Conservation (phyloP, 2,113 vertebrate genomes). For the Girardinichthys multiradiatus region DNA sequence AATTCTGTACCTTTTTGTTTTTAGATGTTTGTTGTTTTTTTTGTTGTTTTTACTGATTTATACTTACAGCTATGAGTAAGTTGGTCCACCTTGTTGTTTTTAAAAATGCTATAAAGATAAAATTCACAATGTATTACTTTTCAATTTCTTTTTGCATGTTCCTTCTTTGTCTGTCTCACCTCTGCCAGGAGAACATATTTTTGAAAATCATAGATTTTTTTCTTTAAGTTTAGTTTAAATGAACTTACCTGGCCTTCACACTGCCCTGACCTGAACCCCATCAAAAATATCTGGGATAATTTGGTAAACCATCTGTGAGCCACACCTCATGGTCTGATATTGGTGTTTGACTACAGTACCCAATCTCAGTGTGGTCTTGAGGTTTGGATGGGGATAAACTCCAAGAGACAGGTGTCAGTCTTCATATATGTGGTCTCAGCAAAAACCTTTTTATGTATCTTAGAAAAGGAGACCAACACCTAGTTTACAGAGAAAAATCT, state of each 20-base stretch:
- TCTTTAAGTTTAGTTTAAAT: conserved; percentile 1
- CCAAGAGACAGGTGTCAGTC: no score
- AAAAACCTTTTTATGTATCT: not conserved
- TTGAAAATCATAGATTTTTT: not conserved
- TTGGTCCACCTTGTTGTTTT: no score
- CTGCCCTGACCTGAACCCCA: conserved; percentile 2
- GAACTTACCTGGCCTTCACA: conserved; percentile 3
- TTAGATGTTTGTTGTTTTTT: no score
- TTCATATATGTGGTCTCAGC: not conserved
- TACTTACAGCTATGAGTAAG: no score
- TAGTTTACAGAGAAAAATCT: conserved; percentile 14
- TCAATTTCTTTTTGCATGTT: no score
- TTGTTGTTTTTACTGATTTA: no score
- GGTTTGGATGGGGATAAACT: not conserved
- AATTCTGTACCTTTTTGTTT: no score
- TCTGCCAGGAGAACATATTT: not conserved
- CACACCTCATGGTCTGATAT: conserved; percentile 7
- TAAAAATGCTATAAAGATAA: no score
- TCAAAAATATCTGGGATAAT: conserved; percentile 21
- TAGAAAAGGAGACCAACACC: not conserved
- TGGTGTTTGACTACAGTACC: not conserved
- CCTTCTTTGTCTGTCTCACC: no score
- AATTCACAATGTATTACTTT: no score
- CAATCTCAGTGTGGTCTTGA: conserved; percentile 7
- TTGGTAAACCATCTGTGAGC: not conserved